These are phyloP conservation scores for Neodontobutis hainanensis DNA, from an alignment of 2,113 vertebrate genomes.

Conservation along the genomic window DNA sequence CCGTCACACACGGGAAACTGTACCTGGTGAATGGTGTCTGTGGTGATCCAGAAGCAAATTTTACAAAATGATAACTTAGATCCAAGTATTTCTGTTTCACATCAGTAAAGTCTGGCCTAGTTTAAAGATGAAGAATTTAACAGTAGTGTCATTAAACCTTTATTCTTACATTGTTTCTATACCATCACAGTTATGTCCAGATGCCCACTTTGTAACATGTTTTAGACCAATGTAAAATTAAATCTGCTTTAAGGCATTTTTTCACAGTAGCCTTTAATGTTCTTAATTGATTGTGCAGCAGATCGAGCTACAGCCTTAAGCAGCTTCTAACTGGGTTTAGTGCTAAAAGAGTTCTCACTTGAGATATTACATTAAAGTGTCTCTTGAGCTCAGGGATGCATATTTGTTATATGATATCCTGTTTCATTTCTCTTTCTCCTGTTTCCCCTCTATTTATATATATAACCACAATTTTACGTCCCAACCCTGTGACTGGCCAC, in stretches of 20 bases:
- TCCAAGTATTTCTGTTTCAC: no score
- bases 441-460: constrained; percentile 3
- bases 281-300: constrained; percentile 59
- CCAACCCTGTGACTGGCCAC: background rate
- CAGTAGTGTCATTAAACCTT: no score
- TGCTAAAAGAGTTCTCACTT: constrained; percentile 5
- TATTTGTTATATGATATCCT: constrained; percentile 10
- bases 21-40: constrained; percentile 40
- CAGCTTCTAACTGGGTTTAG: constrained; percentile 19
- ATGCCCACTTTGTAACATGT: no score
- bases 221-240: no score
- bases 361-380: background rate
- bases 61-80: no score
- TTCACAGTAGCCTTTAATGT: constrained; percentile 26
- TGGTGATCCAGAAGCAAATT: constrained; percentile 49
- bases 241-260: background rate
- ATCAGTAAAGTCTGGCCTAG: no score
- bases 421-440: constrained; percentile 13
- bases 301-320: constrained; percentile 31
- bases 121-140: no score
- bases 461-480: constrained; percentile 3
- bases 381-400: background rate
- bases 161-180: no score
- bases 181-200: no score
- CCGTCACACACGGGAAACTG: constrained; percentile 8